These are phyloP conservation scores for Gastracanthus pulcherrimus DNA, from an alignment of 2,888 invertebrate genomes.

Conservation along the genomic window DNA sequence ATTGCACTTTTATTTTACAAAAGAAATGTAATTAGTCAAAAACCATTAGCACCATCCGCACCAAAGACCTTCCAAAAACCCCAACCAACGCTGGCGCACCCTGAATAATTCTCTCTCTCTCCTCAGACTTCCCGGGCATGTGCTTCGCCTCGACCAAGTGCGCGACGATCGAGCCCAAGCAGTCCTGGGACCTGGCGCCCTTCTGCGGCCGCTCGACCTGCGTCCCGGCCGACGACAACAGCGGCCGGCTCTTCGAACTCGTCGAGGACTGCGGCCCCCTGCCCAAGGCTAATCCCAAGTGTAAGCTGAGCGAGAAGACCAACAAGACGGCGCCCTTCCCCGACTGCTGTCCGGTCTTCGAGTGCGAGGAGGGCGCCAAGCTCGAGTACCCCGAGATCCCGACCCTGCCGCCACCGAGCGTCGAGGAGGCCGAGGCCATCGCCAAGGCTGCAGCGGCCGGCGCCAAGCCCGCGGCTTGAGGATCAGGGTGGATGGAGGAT, in stretches of 20 bases:
- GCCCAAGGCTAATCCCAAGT: constrained; percentile 91
- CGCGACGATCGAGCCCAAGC: constrained; percentile 91
- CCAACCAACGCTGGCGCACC: no score
- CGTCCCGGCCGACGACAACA: constrained; percentile 87
- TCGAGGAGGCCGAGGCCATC: constrained; percentile 49
- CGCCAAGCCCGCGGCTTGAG: constrained; percentile 33
- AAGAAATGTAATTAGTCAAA: no score
- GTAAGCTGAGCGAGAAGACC: constrained; percentile 92
- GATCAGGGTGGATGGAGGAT: no score
- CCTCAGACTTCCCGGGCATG: constrained; percentile 91
- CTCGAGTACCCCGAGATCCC: constrained; percentile 92
- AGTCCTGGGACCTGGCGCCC: constrained; percentile 91
- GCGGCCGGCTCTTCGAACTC: constrained; percentile 87
- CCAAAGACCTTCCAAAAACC: neutral
- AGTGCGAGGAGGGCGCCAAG: constrained; percentile 90
- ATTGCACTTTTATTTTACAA: neutral
- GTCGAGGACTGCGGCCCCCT: constrained; percentile 94
- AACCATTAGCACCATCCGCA: no score
- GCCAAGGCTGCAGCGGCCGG: constrained; percentile 36
- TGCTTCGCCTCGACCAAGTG: constrained; percentile 95
- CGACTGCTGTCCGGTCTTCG: constrained; percentile 90
- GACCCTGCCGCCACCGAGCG: constrained; percentile 78
- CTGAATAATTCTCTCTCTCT: no score
- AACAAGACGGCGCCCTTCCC: constrained; percentile 95
- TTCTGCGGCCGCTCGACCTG: constrained; percentile 96